These are phyloP conservation scores for Brachyhypopomus occidentalis DNA, from an alignment of 2,113 vertebrate species.

Conservation along the genomic window DNA sequence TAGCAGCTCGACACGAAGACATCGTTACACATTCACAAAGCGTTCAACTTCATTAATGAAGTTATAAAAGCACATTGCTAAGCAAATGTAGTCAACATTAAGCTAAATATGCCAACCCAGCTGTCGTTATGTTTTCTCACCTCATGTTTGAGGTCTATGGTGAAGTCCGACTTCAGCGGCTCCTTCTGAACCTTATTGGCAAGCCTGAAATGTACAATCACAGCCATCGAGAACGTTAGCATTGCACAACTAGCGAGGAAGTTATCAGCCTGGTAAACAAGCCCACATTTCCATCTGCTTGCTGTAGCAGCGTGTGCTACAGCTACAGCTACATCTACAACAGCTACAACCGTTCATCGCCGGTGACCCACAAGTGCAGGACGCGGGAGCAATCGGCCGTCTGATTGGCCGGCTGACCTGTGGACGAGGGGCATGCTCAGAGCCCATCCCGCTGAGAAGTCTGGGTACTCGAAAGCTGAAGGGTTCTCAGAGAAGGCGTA, in stretches of 20 bases:
- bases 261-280: too few species aligned
- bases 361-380: too few species aligned
- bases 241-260: not conserved
- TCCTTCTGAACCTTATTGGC: constrained; percentile 84
- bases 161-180: constrained; percentile 93
- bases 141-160: constrained; percentile 97
- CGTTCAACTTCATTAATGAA: too few species aligned
- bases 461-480: constrained; percentile 89
- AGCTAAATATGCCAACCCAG: not conserved
- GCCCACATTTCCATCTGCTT: too few species aligned
- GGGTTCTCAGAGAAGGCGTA: constrained; percentile 97
- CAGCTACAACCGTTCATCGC: too few species aligned
- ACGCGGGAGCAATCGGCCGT: too few species aligned
- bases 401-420: constrained; percentile 74
- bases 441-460: constrained; percentile 93
- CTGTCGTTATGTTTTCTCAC: too few species aligned
- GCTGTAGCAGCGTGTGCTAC: too few species aligned
- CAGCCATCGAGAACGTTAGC: not conserved
- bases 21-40: too few species aligned
- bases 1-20: too few species aligned
- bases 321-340: too few species aligned
- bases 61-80: not conserved
- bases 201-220: constrained; percentile 75
- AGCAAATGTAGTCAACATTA: not conserved
- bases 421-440: constrained; percentile 88